These are phyloP conservation scores for Philotrypesis tridentata DNA, from an alignment of 1,140 invertebrate species.

Conservation along the genomic window DNA sequence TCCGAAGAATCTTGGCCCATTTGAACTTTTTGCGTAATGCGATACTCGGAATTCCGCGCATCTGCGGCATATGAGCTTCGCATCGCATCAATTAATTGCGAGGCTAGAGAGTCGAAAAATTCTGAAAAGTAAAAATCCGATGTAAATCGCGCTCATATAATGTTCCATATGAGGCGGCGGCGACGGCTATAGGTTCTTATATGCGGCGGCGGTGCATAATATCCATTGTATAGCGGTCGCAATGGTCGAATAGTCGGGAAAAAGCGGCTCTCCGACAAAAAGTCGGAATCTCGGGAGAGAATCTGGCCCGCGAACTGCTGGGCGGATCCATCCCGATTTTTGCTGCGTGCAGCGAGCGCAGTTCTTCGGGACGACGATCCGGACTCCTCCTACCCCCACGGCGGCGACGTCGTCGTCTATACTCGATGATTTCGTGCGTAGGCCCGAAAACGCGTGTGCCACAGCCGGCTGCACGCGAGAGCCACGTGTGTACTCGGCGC, in stretches of 20 bases:
- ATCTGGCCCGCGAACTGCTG: conserved; percentile 26
- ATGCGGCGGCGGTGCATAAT: background rate
- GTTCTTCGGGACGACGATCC: background rate
- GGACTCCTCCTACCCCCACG: conserved; percentile 1
- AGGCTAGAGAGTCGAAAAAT: too few species aligned
- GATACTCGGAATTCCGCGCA: conserved; percentile 27
- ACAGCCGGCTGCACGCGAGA: background rate
- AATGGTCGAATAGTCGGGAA: background rate
- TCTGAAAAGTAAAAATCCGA: too few species aligned
- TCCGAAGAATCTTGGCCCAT: conserved; percentile 37
- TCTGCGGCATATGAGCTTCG: background rate
- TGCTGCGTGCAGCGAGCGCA: background rate
- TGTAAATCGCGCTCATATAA: too few species aligned
- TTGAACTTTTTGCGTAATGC: conserved; percentile 40
- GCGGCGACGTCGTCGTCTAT: background rate
- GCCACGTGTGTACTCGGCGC: conserved; percentile 12
- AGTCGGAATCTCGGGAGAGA: background rate
- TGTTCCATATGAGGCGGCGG: too few species aligned
- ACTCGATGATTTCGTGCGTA: background rate
- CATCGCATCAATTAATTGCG: background rate
- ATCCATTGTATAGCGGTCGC: background rate
- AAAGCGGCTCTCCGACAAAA: conserved; percentile 7
- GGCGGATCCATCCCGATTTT: background rate
- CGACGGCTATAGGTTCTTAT: too few species aligned
- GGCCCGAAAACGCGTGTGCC: background rate